These are phyloP conservation scores for Germaria angustata DNA, from an alignment of 2,888 invertebrate species.

Conservation along the genomic window DNA sequence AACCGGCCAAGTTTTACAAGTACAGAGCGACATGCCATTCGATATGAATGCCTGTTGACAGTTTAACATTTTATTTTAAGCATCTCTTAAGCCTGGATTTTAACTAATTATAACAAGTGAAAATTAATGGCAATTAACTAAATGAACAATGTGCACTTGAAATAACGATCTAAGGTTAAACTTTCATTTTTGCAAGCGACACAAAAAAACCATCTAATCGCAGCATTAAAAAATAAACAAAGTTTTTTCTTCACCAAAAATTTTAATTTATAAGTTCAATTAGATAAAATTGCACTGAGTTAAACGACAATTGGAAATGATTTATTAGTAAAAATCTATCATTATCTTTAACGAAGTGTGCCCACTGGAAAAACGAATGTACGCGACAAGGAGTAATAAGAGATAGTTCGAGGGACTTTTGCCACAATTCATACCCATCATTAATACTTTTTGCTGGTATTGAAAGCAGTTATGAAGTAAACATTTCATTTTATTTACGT, in stretches of 20 bases:
- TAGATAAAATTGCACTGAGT: constrained; percentile 9
- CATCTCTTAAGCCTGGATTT: not conserved
- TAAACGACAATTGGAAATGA: constrained; percentile 43
- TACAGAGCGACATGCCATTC: not conserved
- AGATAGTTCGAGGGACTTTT: constrained; percentile 1
- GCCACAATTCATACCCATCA: not conserved
- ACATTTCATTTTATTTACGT: not conserved
- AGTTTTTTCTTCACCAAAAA: constrained; percentile 9
- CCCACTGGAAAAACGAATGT: no score
- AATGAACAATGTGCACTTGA: constrained; percentile 13
- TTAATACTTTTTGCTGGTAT: not conserved
- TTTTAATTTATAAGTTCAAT: constrained; percentile 38
- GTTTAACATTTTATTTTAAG: constrained; percentile 31
- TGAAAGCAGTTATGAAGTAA: constrained; percentile 6
- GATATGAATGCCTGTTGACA: constrained; percentile 14
- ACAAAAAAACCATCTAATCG: constrained; percentile 37
- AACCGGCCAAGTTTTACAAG: constrained; percentile 13
- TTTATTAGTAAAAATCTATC: constrained; percentile 16
- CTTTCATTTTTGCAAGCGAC: constrained; percentile 54
- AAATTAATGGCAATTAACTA: constrained; percentile 50
- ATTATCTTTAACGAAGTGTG: constrained; percentile 37
- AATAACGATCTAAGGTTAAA: constrained; percentile 33
- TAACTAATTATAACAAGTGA: constrained; percentile 58
- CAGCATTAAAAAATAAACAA: constrained; percentile 10
- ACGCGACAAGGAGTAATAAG: no score